Percentiles rank a stretch among this genome's conserved stretches.
phyloP scores from a whole-genome alignment of 2,888 invertebrate species.

The Schizotus pectinicornis region DNA sequence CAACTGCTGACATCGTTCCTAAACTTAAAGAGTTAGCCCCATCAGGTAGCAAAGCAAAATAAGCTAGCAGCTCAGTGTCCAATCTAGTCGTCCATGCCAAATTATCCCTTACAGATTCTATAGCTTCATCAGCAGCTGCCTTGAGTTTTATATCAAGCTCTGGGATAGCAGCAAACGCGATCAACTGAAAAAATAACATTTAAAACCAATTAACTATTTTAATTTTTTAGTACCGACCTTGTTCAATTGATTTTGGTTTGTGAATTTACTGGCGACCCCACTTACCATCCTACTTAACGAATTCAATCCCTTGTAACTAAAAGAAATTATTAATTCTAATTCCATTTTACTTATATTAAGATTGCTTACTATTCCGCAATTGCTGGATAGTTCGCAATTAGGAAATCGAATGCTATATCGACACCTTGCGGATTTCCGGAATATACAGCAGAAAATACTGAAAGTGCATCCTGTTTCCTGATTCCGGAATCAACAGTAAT shows the following conservation, averaged over 20 bases:
- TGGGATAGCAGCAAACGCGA: not conserved
- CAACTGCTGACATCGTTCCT: no score
- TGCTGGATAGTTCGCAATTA: conserved; percentile 51
- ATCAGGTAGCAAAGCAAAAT: no score
- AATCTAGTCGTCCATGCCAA: conserved; percentile 1
- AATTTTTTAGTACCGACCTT: conserved; percentile 31
- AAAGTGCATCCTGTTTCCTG: conserved; percentile 57
- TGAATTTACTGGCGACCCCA: conserved; percentile 42
- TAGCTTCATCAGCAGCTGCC: not conserved
- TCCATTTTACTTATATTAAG: not conserved
- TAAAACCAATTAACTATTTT: not conserved
- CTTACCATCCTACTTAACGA: conserved; percentile 55
- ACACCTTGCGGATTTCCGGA: conserved; percentile 63
- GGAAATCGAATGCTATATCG: conserved; percentile 59
- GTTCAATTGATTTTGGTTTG: conserved; percentile 37
- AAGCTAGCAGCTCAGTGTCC: no score
- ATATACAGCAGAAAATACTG: conserved; percentile 60
- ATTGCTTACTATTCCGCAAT: conserved; percentile 14
- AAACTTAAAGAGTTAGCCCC: no score
- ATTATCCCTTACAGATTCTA: conserved; percentile 4
- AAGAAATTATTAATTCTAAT: conserved; percentile 7
- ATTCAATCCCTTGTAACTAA: conserved; percentile 45
- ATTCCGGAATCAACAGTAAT: conserved; percentile 48
- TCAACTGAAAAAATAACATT: conserved; percentile 10
- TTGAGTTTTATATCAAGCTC: not conserved